phyloP scores from a whole-genome alignment of 1,140 invertebrate species.

The Nilaparvata lugens region DNA sequence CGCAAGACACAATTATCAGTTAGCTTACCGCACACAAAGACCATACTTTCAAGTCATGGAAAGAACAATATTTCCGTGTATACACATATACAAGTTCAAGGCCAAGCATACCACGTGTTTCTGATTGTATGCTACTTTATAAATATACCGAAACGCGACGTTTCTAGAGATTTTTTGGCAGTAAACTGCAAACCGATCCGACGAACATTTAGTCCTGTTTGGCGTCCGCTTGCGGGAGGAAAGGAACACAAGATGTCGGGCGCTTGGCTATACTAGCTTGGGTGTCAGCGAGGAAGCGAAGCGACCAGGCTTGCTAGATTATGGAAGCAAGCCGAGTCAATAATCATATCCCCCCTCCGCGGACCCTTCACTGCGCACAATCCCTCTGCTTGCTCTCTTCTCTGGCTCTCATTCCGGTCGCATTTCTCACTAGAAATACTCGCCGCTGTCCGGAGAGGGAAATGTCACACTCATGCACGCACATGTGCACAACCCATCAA shows the following conservation, averaged over 20 bases:
- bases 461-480: background rate
- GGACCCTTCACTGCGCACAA: conserved; percentile 2
- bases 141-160: background rate
- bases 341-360: conserved; percentile 1
- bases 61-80: background rate
- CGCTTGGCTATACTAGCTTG: background rate
- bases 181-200: background rate
- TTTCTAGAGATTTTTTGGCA: background rate
- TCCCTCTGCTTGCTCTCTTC: background rate
- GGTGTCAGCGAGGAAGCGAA: conserved; percentile 3
- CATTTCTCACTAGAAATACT: conserved; percentile 4
- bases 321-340: conserved; percentile 5
- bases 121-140: background rate
- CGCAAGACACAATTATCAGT: background rate
- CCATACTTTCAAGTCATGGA: background rate
- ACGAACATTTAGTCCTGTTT: background rate
- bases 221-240: conserved; percentile 1
- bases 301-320: conserved; percentile 4
- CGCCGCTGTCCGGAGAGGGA: background rate
- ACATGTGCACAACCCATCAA: too few species aligned
- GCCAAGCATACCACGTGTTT: conserved; percentile 3
- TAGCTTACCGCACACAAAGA: background rate
- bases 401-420: conserved; percentile 1
- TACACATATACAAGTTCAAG: background rate
- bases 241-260: conserved; percentile 4